Base-by-base conservation (phyloP, 1,140 invertebrate species). In the Drosophila parvula region DNA sequence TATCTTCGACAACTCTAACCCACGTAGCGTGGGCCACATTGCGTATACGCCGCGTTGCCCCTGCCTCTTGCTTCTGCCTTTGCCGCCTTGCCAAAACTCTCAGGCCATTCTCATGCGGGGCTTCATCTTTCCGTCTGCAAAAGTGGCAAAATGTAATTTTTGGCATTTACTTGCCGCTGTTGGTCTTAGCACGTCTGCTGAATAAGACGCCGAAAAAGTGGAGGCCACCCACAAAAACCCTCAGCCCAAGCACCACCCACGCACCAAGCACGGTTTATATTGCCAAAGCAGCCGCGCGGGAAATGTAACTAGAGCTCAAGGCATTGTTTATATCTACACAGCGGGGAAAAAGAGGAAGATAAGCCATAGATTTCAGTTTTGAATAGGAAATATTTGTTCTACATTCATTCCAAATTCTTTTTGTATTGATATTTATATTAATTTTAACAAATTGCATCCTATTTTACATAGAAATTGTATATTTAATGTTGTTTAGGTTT, bases 111-210 rank as follows among this genome's bases (percentile, higher is more conserved):
- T 47, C 59, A 38, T 55, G 27, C 30, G 28, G 34, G 58, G 61
- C 73, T 76, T 90, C 79, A 73, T 78, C 79, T 80, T 83, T 78
- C 80, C 80, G 88, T 90, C 80, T 84, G 77, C 65, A 69, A 78
- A 90, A 78, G 83, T 88, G 83, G 89, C 83, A 75, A 84, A 90
- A 88, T 90, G 88, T 88, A 90, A 90, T 90, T 84, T 90, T 90
- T 83, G 80, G 83, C 78, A 88, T 90, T 90, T 77, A 58, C 69
- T 70, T 76, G 30, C 62, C 69, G 71, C 82, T 71, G 48, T 56
- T 43, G 59, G 50, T 41, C 64, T 60, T 84, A 64, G 69, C 69
- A 76, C 57, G 81, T 73, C 71, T 79, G 48, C 58, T 50, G 67
- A 48, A 38, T 60, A 43, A 43, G n/a, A 32, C 18, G 30, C 76